These are phyloP conservation scores for Arge pagana DNA, from an alignment of 2,888 invertebrate species.

Conservation along the genomic window DNA sequence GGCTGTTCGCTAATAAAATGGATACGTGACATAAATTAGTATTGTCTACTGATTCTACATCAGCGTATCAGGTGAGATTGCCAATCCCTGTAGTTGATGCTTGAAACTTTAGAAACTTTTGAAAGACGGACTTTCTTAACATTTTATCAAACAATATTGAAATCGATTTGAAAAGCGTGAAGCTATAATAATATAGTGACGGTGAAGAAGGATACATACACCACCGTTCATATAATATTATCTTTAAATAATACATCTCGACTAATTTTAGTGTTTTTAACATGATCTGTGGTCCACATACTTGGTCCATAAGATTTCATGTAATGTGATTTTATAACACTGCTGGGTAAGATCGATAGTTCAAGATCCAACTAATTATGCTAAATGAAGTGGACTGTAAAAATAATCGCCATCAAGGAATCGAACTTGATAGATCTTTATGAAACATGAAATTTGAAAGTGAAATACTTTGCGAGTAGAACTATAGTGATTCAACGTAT, in stretches of 20 bases:
- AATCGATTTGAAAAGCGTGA: too few relatives aligned
- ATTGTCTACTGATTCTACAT: slow-evolving; percentile 3
- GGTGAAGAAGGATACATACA: too few relatives aligned
- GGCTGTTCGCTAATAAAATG: neutral
- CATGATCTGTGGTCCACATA: too few relatives aligned
- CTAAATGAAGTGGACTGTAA: neutral
- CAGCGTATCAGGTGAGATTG: slow-evolving; percentile 2
- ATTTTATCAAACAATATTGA: too few relatives aligned
- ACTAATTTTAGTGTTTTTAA: too few relatives aligned
- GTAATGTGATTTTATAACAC: neutral
- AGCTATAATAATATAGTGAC: too few relatives aligned
- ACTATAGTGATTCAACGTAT: slow-evolving; percentile 2
- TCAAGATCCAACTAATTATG: slow-evolving; percentile 2
- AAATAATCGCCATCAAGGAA: neutral
- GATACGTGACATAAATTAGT: slow-evolving; percentile 14
- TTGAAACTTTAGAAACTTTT: too few relatives aligned
- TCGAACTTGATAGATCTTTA: neutral
- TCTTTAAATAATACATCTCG: too few relatives aligned
- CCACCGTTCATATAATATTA: too few relatives aligned
- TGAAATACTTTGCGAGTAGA: slow-evolving; percentile 4
- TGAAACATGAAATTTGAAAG: neutral
- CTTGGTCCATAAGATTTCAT: too few relatives aligned
- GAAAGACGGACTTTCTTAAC: too few relatives aligned
- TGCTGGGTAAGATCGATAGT: slow-evolving; percentile 6
- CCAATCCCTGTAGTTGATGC: too few relatives aligned